These are phyloP conservation scores for Polia nebulosa DNA, from an alignment of 2,888 invertebrate species.

Conservation along the genomic window DNA sequence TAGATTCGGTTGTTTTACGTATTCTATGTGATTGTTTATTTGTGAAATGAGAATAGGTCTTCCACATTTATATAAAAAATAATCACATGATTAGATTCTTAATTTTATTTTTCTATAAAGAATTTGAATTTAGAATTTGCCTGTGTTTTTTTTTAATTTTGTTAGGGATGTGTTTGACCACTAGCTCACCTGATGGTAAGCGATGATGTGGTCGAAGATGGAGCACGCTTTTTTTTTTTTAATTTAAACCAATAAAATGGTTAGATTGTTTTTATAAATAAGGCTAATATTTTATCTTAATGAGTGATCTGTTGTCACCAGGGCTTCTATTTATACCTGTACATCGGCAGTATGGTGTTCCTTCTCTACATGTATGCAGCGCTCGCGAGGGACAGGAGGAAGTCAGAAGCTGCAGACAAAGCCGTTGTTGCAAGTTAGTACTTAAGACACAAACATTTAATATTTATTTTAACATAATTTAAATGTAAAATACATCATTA, in stretches of 20 bases:
- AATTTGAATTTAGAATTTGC: neutral
- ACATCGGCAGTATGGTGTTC: constrained; percentile 96
- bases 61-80: too few species aligned
- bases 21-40: neutral
- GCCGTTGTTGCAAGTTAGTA: constrained; percentile 89
- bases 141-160: too few species aligned
- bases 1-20: neutral
- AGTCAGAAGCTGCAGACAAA: constrained; percentile 84
- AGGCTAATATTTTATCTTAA: neutral
- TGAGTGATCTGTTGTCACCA: constrained; percentile 75
- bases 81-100: neutral
- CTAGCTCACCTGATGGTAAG: too few species aligned
- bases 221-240: too few species aligned
- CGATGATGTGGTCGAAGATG: too few species aligned
- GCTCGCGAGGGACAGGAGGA: constrained; percentile 92
- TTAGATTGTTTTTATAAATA: neutral
- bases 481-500: neutral
- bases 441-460: neutral
- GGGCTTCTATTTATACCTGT: constrained; percentile 97
- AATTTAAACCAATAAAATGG: too few species aligned
- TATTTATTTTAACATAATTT: neutral
- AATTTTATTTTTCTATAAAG: neutral
- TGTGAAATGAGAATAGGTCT: too few species aligned
- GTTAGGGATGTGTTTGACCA: too few species aligned
- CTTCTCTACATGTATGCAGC: constrained; percentile 96